Evolutionary conservation across 2,888 invertebrate genomes (phyloP).

Genomic region (Platycheirus albimanus): DNA sequence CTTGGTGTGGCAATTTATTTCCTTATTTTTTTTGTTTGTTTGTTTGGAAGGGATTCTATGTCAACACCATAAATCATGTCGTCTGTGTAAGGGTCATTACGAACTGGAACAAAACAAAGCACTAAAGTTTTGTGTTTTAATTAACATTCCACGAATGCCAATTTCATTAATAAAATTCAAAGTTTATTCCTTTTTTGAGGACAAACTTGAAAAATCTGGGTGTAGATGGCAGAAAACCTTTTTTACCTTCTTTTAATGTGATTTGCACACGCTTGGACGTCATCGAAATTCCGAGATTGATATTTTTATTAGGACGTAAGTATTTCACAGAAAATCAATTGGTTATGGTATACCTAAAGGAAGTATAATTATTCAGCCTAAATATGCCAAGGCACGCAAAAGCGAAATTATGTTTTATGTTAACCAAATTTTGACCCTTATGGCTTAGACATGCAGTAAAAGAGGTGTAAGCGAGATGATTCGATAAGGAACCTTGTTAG

Average conservation of each 20-base stretch:
- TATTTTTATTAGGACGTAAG: constrained; percentile 46
- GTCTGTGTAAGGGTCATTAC: constrained; percentile 50
- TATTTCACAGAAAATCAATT: constrained; percentile 41
- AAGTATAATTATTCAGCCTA: constrained; percentile 7
- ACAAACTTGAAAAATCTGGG: constrained; percentile 40
- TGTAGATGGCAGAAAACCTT: constrained; percentile 49
- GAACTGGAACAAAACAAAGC: constrained; percentile 39
- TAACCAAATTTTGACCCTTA: constrained; percentile 17
- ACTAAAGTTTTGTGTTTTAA: constrained; percentile 58
- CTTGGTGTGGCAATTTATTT: constrained; percentile 28
- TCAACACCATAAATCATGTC: constrained; percentile 46
- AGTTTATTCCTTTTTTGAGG: background rate
- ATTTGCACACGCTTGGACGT: constrained; percentile 41
- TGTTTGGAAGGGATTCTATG: background rate
- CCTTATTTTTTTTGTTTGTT: constrained; percentile 10
- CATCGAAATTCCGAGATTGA: constrained; percentile 61
- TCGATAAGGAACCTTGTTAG: constrained; percentile 11
- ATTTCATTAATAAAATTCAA: constrained; percentile 19
- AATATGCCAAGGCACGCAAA: constrained; percentile 28
- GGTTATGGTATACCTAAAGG: constrained; percentile 12
- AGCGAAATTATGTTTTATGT: constrained; percentile 9
- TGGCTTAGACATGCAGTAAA: constrained; percentile 17
- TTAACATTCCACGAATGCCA: constrained; percentile 57
- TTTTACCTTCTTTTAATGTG: constrained; percentile 36
- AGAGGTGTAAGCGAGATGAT: constrained; percentile 12